phyloP scores from a whole-genome alignment of 2,797 vertebrate species.

The Lepilemur ruficaudatus region DNA sequence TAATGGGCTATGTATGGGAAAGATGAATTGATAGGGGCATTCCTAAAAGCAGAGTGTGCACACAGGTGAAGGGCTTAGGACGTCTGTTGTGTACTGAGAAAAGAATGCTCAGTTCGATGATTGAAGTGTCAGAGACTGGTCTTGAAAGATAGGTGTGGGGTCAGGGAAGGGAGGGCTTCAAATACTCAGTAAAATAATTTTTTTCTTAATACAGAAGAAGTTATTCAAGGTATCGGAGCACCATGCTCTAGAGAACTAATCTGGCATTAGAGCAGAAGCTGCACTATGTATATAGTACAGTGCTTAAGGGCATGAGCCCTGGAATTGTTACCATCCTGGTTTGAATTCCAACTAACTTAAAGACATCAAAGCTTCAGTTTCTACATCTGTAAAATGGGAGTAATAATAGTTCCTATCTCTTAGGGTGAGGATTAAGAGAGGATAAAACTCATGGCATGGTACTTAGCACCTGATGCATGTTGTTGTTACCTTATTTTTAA shows the following conservation, averaged over 20 bases:
- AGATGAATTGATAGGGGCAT: not conserved
- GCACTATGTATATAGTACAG: not conserved
- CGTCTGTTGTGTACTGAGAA: not conserved
- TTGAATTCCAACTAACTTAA: conserved; percentile 36
- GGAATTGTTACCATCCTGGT: not conserved
- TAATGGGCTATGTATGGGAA: not conserved
- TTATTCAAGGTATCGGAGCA: not conserved
- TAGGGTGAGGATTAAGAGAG: not conserved
- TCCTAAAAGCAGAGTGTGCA: not conserved
- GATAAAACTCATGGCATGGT: not conserved
- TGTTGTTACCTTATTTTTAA: conserved; percentile 17
- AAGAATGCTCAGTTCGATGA: not conserved
- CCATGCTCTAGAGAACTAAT: not conserved
- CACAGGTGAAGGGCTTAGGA: not conserved
- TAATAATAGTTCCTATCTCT: not conserved
- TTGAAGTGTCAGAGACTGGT: not conserved
- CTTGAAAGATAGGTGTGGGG: not conserved
- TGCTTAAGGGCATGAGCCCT: not conserved
- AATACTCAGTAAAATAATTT: not conserved
- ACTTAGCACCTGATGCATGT: not conserved
- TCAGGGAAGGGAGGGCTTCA: not conserved
- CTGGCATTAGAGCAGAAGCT: not conserved
- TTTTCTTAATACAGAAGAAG: not conserved
- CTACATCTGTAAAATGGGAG: not conserved
- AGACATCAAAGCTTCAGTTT: not conserved